Evolutionary conservation across 2,797 vertebrate genomes (phyloP).

Genomic region (Brotula barbata): DNA sequence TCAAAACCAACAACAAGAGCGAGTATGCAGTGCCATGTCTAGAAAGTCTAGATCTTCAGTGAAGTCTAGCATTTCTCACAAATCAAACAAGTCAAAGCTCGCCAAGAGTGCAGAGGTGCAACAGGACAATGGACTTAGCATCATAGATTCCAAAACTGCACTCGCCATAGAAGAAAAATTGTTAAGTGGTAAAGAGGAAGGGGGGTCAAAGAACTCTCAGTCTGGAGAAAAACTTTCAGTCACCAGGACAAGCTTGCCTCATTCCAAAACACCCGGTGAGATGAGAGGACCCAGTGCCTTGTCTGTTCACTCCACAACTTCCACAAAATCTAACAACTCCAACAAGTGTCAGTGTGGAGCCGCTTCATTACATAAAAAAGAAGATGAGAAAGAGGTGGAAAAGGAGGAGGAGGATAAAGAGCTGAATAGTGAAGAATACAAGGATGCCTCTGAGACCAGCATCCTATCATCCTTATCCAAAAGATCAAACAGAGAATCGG

Average conservation of each 20-base stretch:
- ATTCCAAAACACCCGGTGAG: constrained; percentile 24
- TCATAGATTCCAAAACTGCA: constrained; percentile 19
- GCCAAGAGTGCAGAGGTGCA: constrained; percentile 36
- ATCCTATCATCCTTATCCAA: constrained; percentile 41
- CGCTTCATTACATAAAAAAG: constrained; percentile 17
- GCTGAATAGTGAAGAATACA: neutral
- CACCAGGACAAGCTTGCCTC: constrained; percentile 26
- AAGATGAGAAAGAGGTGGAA: neutral
- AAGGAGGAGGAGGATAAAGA: constrained; percentile 13
- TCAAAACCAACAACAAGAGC: constrained; percentile 33
- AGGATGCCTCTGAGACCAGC: constrained; percentile 41
- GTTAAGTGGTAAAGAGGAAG: neutral
- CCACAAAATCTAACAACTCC: constrained; percentile 55
- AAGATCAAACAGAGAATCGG: constrained; percentile 56
- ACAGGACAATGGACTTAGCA: constrained; percentile 20
- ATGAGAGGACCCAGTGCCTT: constrained; percentile 57
- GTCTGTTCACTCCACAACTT: constrained; percentile 52
- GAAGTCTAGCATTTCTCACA: constrained; percentile 59
- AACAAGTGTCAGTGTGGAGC: constrained; percentile 60
- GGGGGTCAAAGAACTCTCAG: constrained; percentile 1
- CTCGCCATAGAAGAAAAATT: neutral
- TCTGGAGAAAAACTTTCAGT: constrained; percentile 46
- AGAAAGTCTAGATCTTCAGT: constrained; percentile 58
- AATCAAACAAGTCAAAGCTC: constrained; percentile 54
- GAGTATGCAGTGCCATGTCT: constrained; percentile 54